Evolutionary conservation across 1,140 invertebrate species (phyloP).

Genomic region (Cherax destructor): DNA sequence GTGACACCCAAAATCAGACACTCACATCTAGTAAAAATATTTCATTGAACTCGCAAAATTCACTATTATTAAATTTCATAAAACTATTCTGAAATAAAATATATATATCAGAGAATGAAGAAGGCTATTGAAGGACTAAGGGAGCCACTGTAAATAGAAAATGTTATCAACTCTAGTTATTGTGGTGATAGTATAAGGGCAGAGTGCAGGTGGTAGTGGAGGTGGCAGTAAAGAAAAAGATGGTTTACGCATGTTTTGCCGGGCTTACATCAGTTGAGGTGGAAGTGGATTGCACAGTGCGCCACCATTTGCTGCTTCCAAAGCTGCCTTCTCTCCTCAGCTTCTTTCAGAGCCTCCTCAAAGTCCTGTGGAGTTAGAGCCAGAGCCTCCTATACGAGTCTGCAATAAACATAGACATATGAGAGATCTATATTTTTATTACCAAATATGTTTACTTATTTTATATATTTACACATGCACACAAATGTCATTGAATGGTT

Average conservation of each 20-base stretch:
- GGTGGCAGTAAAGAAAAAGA: conserved; percentile 30
- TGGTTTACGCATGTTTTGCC: conserved; percentile 57
- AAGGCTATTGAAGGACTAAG: conserved; percentile 49
- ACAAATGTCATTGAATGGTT: too few relatives aligned
- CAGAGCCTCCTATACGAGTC: conserved; percentile 66
- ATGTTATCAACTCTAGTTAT: conserved; percentile 45
- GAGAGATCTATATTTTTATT: too few relatives aligned
- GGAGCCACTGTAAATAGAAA: conserved; percentile 53
- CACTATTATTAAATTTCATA: conserved; percentile 33
- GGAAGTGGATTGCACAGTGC: conserved; percentile 55
- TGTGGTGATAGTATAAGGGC: conserved; percentile 65
- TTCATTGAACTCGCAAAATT: conserved; percentile 38
- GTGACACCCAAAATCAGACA: conserved; percentile 63
- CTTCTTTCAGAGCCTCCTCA: conserved; percentile 72
- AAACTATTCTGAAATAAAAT: conserved; percentile 34
- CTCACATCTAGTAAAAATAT: conserved; percentile 51
- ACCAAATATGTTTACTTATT: too few relatives aligned
- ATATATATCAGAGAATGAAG: conserved; percentile 54
- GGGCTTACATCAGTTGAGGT: conserved; percentile 60
- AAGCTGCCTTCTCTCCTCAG: conserved; percentile 70
- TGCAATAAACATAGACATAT: neutral
- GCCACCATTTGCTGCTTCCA: conserved; percentile 64
- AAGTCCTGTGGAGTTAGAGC: conserved; percentile 72
- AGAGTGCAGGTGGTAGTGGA: conserved; percentile 57
- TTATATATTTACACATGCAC: too few relatives aligned